phyloP scores from a whole-genome alignment of 2,888 invertebrate genomes.

The Idaea straminata region DNA sequence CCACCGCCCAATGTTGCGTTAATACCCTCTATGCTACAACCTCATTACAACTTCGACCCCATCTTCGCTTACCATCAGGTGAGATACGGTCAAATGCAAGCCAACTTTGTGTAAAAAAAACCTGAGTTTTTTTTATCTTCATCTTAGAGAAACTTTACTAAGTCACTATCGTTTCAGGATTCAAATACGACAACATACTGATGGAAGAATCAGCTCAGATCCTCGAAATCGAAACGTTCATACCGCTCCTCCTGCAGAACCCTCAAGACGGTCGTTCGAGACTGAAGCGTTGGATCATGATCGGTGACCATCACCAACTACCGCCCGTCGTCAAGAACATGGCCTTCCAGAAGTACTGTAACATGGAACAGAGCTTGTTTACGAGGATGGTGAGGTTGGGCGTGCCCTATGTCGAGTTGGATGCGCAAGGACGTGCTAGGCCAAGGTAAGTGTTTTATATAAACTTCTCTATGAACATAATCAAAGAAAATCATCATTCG shows the following conservation, averaged over 20 bases:
- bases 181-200: conserved; percentile 98
- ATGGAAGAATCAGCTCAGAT: conserved; percentile 99
- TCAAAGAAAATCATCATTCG: no score
- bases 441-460: conserved; percentile 79
- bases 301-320: conserved; percentile 99
- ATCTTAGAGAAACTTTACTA: neutral
- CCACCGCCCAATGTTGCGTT: no score
- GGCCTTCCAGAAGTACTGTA: conserved; percentile 99
- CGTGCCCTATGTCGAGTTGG: conserved; percentile 97
- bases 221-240: conserved; percentile 99
- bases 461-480: neutral
- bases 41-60: no score
- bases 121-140: neutral
- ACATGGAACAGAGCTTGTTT: conserved; percentile 99
- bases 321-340: conserved; percentile 99
- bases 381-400: conserved; percentile 97
- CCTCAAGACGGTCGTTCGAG: conserved; percentile 97
- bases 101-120: neutral
- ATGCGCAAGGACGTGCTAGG: conserved; percentile 97
- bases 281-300: conserved; percentile 99
- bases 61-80: no score
- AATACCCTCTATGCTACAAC: no score
- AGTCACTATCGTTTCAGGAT: conserved; percentile 75
- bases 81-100: no score
- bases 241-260: conserved; percentile 98